phyloP scores from a whole-genome alignment of 2,797 vertebrate genomes.

The Myripristis jacobus region DNA sequence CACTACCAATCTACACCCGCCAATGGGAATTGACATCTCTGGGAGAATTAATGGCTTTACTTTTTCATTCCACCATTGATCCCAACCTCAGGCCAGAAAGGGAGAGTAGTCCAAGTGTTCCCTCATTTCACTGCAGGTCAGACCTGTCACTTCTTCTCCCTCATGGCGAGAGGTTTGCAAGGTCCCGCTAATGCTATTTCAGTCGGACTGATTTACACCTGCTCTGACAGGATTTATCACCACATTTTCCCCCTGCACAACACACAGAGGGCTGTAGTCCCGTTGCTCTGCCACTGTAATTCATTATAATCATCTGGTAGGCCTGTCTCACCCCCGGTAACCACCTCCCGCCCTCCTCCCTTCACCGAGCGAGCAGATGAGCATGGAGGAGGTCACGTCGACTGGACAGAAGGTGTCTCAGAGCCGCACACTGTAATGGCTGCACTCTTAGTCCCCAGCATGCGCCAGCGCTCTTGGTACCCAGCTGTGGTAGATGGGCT shows the following conservation, averaged over 20 bases:
- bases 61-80: conserved; percentile 74
- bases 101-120: conserved; percentile 58
- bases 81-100: conserved; percentile 64
- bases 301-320: conserved; percentile 69
- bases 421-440: conserved; percentile 56
- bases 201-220: conserved; percentile 75
- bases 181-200: conserved; percentile 73
- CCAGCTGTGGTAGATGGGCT: conserved; percentile 73
- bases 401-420: conserved; percentile 66
- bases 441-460: conserved; percentile 52
- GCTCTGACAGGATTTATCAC: conserved; percentile 71
- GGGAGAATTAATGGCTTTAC: conserved; percentile 77
- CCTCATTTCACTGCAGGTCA: conserved; percentile 76
- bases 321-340: conserved; percentile 26
- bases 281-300: conserved; percentile 53
- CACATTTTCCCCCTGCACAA: conserved; percentile 41
- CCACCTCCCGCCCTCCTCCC: conserved; percentile 18
- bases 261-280: conserved; percentile 39
- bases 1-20: conserved; percentile 69
- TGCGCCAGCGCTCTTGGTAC: conserved; percentile 66
- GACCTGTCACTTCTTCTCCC: conserved; percentile 64
- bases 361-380: conserved; percentile 41
- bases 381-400: conserved; percentile 61
- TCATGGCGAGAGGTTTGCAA: conserved; percentile 65
- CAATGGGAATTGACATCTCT: conserved; percentile 78